A percentile compares a stretch with the other conserved stretches of the same genome.
Evolutionary conservation across 2,888 invertebrate genomes (phyloP).

Genomic region (Lasioglossum vierecki): DNA sequence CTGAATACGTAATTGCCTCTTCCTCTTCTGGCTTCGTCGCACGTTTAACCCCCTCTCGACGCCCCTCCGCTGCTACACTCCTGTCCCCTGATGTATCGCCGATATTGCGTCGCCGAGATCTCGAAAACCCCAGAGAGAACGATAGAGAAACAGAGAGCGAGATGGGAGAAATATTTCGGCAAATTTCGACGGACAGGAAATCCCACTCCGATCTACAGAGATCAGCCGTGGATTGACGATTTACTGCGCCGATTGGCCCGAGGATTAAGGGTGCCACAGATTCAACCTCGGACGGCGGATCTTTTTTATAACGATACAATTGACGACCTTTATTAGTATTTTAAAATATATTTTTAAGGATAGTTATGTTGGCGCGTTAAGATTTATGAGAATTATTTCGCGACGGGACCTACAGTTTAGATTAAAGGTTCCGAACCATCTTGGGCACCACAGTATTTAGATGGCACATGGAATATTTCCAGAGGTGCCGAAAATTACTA

Average conservation of each 20-base stretch:
- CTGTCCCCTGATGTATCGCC: constrained; percentile 44
- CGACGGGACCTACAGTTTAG: too few relatives aligned
- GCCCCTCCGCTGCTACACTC: not conserved
- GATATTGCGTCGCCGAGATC: constrained; percentile 55
- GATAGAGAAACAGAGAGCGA: not conserved
- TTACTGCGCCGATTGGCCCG: not conserved
- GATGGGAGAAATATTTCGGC: not conserved
- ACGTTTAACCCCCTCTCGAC: constrained; percentile 34
- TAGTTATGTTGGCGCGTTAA: too few relatives aligned
- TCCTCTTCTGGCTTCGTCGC: constrained; percentile 51
- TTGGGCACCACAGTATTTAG: too few relatives aligned
- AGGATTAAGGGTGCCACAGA: not conserved
- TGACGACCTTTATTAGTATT: too few relatives aligned
- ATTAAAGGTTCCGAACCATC: too few relatives aligned
- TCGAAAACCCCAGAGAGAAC: not conserved
- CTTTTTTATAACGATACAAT: too few relatives aligned
- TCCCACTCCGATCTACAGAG: not conserved
- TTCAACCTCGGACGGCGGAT: too few relatives aligned
- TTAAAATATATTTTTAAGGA: too few relatives aligned
- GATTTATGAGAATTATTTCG: too few relatives aligned
- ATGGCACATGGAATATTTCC: too few relatives aligned
- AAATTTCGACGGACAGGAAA: not conserved
- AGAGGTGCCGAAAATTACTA: too few relatives aligned
- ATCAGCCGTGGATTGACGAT: not conserved
- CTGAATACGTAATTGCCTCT: constrained; percentile 71